Conservation (phyloP, 2,113 vertebrate genomes). For the Labeo rohita region DNA sequence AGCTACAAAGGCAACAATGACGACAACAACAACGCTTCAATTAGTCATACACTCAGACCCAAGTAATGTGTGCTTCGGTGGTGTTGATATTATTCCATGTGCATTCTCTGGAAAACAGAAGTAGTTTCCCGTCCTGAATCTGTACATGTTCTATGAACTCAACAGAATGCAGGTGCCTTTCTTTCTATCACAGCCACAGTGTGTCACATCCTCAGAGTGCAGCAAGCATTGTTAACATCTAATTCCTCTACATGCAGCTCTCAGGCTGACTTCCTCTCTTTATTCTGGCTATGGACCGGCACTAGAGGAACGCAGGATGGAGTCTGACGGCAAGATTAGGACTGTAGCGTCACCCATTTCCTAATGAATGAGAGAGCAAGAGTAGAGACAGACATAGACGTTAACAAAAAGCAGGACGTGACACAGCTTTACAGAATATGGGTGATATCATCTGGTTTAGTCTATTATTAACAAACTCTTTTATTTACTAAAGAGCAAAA, state of each 20-base stretch:
- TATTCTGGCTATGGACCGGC: constrained; percentile 29
- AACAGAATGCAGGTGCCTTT: constrained; percentile 28
- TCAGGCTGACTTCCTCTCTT: constrained; percentile 45
- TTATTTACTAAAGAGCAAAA: neutral
- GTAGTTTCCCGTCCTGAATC: neutral
- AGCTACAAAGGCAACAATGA: neutral
- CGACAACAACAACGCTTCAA: neutral
- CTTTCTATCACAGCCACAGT: constrained; percentile 34
- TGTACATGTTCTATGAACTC: neutral
- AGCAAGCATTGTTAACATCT: constrained; percentile 17
- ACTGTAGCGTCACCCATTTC: constrained; percentile 14
- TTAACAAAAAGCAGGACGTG: neutral
- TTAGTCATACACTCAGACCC: neutral
- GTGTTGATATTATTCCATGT: neutral
- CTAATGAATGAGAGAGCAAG: constrained; percentile 19
- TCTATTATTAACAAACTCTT: neutral
- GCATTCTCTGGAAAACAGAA: neutral
- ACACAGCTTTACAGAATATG: constrained; percentile 12
- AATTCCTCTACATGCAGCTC: constrained; percentile 24
- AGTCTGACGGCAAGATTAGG: constrained; percentile 43
- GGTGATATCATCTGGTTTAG: constrained; percentile 16
- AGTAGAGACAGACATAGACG: constrained; percentile 1
- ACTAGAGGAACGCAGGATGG: constrained; percentile 11
- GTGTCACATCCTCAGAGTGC: constrained; percentile 40
- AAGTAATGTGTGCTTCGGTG: neutral